Conservation (phyloP, 2,888 invertebrate genomes). For the Chrysopilus asiliformis region DNA sequence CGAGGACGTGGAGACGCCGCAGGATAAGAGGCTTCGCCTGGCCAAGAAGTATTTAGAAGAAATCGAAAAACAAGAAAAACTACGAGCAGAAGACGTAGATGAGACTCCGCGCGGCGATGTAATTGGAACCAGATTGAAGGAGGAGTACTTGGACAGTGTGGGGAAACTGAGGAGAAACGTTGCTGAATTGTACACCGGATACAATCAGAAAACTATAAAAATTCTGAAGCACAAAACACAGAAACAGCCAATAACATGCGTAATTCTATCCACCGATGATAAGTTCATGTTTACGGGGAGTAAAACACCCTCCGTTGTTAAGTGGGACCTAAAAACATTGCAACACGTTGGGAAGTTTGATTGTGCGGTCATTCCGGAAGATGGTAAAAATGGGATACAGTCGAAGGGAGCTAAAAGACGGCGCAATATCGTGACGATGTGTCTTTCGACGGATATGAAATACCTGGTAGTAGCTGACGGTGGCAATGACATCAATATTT, state of each 20-base stretch:
- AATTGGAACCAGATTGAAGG: constrained; percentile 57
- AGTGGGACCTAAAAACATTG: constrained; percentile 61
- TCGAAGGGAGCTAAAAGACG: constrained; percentile 21
- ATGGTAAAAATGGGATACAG: constrained; percentile 5
- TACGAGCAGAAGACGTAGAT: constrained; percentile 50
- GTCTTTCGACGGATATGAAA: constrained; percentile 66
- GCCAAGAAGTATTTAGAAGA: constrained; percentile 83
- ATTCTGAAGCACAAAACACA: constrained; percentile 65
- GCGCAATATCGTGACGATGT: constrained; percentile 47
- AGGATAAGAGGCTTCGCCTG: constrained; percentile 78
- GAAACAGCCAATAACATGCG: constrained; percentile 61
- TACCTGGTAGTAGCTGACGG: constrained; percentile 64
- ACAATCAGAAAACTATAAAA: constrained; percentile 35
- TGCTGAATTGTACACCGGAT: constrained; percentile 47
- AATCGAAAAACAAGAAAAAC: constrained; percentile 67
- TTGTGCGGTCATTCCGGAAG: constrained; percentile 17
- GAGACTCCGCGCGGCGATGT: constrained; percentile 35
- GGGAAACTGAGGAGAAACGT: constrained; percentile 65
- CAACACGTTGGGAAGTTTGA: constrained; percentile 44
- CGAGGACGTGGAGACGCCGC: constrained; percentile 56
- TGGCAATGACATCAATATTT: constrained; percentile 61
- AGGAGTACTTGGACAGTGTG: constrained; percentile 74
- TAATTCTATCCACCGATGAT: constrained; percentile 63
- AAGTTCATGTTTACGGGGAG: constrained; percentile 66
- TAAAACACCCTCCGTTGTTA: constrained; percentile 76